Percentiles rank a stretch among this genome's conserved stretches.
Conservation (phyloP, 2,797 vertebrate species). For the Varecia variegata region DNA sequence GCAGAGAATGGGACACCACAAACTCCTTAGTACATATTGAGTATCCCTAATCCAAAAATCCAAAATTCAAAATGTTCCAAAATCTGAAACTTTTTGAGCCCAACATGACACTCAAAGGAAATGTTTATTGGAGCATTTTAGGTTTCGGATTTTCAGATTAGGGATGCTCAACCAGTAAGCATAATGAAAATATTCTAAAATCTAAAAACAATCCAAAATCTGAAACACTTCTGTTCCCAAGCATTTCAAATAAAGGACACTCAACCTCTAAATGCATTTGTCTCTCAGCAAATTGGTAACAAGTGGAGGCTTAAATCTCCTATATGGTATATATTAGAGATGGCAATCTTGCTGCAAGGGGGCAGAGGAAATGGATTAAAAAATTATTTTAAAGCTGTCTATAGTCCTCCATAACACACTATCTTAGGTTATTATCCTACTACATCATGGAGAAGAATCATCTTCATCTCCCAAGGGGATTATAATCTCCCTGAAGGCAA, state of each 20-base stretch:
- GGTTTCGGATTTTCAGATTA: neutral
- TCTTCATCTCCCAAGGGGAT: neutral
- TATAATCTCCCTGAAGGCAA: neutral
- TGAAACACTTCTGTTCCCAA: neutral
- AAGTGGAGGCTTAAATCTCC: neutral
- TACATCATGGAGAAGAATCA: neutral
- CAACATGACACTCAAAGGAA: neutral
- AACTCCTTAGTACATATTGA: neutral
- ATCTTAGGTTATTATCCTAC: neutral
- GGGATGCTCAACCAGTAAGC: neutral
- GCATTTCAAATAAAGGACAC: neutral
- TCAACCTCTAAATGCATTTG: neutral
- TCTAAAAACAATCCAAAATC: neutral
- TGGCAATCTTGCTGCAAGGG: neutral
- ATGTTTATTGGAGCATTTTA: neutral
- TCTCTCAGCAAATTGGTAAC: neutral
- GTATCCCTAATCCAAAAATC: neutral
- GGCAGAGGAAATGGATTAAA: neutral
- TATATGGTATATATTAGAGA: neutral
- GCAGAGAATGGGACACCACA: neutral
- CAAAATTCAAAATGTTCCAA: neutral
- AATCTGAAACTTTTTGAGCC: neutral
- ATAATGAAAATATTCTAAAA: neutral
- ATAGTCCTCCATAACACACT: neutral
- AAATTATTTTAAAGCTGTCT: neutral